Conservation (phyloP, 2,797 vertebrate species). For the Pipistrellus nathusii region DNA sequence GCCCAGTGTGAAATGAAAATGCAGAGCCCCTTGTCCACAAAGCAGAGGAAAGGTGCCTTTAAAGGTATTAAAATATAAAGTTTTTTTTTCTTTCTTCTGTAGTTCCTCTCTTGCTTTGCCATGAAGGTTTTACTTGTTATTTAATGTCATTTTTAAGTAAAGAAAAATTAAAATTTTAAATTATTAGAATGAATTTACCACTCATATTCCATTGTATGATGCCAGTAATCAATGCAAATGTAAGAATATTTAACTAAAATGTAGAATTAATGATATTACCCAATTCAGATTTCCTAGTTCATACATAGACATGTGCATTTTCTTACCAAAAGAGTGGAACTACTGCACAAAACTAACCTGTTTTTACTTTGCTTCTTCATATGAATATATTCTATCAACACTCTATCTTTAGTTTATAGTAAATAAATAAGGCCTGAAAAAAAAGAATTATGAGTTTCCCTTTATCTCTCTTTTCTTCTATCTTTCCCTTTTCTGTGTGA, state of each 20-base stretch:
- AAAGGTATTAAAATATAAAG: constrained; percentile 13
- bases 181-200: constrained; percentile 66
- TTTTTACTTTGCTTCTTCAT: constrained; percentile 48
- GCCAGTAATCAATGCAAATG: constrained; percentile 60
- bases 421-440: neutral
- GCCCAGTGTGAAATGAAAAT: constrained; percentile 8
- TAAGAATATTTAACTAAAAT: constrained; percentile 46
- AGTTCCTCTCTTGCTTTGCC: constrained; percentile 41
- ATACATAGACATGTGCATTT: constrained; percentile 41
- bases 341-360: neutral
- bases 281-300: constrained; percentile 41
- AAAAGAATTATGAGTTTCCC: neutral
- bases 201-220: neutral
- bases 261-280: constrained; percentile 20
- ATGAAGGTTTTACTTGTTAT: constrained; percentile 42
- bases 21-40: constrained; percentile 12
- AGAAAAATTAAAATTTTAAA: constrained; percentile 56
- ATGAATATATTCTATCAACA: neutral
- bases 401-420: neutral
- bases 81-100: constrained; percentile 27
- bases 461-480: constrained; percentile 18
- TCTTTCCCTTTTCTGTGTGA: neutral
- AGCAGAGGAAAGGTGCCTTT: neutral
- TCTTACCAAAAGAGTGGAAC: constrained; percentile 6
- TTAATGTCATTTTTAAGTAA: constrained; percentile 61